These are phyloP conservation scores for Paragorgia papillata DNA, from an alignment of 92 coral and sea anemone species.

Conservation along the genomic window DNA sequence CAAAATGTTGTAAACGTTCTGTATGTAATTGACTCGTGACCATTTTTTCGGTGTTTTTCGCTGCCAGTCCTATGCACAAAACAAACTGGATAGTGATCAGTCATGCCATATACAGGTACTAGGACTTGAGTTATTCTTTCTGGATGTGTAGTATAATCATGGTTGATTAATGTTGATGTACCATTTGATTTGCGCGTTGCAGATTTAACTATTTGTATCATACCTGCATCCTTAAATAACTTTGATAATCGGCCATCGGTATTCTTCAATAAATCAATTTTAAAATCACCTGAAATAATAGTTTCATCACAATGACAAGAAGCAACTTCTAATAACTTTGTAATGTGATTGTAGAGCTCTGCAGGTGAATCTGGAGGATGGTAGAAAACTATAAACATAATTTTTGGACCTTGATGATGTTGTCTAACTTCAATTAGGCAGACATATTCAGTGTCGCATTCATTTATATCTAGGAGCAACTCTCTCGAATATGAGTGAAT, in stretches of 20 bases:
- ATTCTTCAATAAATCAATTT: conserved; percentile 8
- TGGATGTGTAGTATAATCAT: conserved; percentile 34
- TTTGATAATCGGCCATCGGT: neutral
- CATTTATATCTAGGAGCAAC: too few species aligned
- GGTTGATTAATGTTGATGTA: conserved; percentile 28
- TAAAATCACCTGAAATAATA: conserved; percentile 12
- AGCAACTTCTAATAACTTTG: conserved; percentile 22
- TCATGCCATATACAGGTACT: conserved; percentile 49
- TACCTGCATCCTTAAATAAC: conserved; percentile 1
- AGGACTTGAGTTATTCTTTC: neutral
- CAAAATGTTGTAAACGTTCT: conserved; percentile 15
- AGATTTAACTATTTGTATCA: conserved; percentile 8
- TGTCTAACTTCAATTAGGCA: neutral
- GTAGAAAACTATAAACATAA: conserved; percentile 6
- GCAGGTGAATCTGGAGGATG: conserved; percentile 18
- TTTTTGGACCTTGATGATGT: conserved; percentile 2
- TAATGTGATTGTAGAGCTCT: conserved; percentile 7
- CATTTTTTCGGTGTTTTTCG: conserved; percentile 2
- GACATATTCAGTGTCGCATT: neutral
- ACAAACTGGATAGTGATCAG: conserved; percentile 47
- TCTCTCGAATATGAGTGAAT: too few species aligned
- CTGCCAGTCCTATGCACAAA: conserved; percentile 13
- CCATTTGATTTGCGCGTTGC: conserved; percentile 32
- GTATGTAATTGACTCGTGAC: conserved; percentile 48
- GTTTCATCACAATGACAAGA: conserved; percentile 4